These are phyloP conservation scores for Cydia fagiglandana DNA, from an alignment of 1,140 invertebrate species.

Conservation along the genomic window DNA sequence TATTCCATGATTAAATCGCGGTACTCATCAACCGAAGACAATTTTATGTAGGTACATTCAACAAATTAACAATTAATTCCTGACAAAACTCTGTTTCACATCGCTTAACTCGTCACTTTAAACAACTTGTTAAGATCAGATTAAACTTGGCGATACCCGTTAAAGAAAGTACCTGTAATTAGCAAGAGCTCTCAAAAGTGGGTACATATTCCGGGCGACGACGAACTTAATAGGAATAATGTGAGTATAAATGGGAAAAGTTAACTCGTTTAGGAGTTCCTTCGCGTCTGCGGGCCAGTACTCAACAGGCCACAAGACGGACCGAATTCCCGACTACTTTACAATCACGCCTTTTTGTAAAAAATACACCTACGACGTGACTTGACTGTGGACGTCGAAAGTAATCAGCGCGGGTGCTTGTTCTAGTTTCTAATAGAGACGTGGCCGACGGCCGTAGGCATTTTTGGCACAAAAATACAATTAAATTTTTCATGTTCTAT, in stretches of 20 bases:
- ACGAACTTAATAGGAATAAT: slow-evolving; percentile 68
- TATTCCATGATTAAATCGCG: not conserved
- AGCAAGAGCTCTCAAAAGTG: slow-evolving; percentile 28
- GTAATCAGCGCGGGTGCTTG: slow-evolving; percentile 40
- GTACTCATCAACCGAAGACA: no score
- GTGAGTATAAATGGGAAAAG: slow-evolving; percentile 71
- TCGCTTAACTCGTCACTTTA: slow-evolving; percentile 17
- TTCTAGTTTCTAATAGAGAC: slow-evolving; percentile 37
- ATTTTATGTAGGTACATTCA: not conserved
- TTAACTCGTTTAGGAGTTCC: slow-evolving; percentile 65
- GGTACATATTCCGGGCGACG: slow-evolving; percentile 51
- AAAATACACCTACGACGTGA: slow-evolving; percentile 62
- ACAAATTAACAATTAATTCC: slow-evolving; percentile 14
- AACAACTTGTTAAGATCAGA: slow-evolving; percentile 29
- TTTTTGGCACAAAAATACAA: slow-evolving; percentile 35
- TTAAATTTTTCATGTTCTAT: slow-evolving; percentile 44
- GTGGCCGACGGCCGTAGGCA: not conserved
- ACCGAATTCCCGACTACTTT: slow-evolving; percentile 49
- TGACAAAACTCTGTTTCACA: slow-evolving; percentile 19
- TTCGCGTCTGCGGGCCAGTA: slow-evolving; percentile 48
- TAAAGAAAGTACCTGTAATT: slow-evolving; percentile 32
- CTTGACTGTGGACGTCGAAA: slow-evolving; percentile 39
- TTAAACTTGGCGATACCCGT: slow-evolving; percentile 29
- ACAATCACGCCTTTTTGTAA: slow-evolving; percentile 65
- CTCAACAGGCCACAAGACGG: slow-evolving; percentile 43